Evolutionary conservation across 2,797 vertebrate species (phyloP), one percentile per base, ranked within the genome.

Genomic region (Dryobates pubescens): DNA sequence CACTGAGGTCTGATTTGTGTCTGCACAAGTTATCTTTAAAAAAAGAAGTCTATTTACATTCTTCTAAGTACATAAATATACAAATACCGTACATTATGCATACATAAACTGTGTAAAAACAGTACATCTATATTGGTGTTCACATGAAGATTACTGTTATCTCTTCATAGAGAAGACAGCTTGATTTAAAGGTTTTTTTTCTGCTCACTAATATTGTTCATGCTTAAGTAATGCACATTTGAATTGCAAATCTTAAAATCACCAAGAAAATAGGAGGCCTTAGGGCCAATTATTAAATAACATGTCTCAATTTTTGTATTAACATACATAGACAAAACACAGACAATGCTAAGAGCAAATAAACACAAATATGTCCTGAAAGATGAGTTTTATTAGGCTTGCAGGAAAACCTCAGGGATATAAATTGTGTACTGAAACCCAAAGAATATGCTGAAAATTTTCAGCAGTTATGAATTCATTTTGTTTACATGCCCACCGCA

Each of bases 171-270:
- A 80, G 8, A 87, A 17, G 5, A 67, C 53, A 58, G 62, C 57
- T 91, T 1, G 5, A 6, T 87, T 72, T 61, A 73, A 88, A 84
- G 27, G 4, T 1, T 49, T 86, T 86, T 86, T 89, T 49, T 24
- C 22, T 90, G 23, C 58, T 74, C 45, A 41, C 24, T 77, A 92
- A 73, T 13, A 70, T 36, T 63, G 34, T 16, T 85, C 90, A 86
- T 58, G 79, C 77, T 92, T 62, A 94, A 79, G 67, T 49, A 79
- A 32, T 13, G 20, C 53, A 95, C 74, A 80, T 82, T 58, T 86
- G 70, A 95, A 89, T 83, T 93, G 92, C 32, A 78, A 89, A 94
- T 81, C 47, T 80, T 83, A 83, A 72, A 73, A 87, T 69, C 54
- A 58, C 57, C 0, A 4, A 36, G 65, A 88, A 92, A 88, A 92